Percentiles rank a stretch among this genome's conserved stretches.
These are phyloP conservation scores for Triops longicaudatus DNA, from an alignment of 1,140 invertebrate species.

Conservation along the genomic window DNA sequence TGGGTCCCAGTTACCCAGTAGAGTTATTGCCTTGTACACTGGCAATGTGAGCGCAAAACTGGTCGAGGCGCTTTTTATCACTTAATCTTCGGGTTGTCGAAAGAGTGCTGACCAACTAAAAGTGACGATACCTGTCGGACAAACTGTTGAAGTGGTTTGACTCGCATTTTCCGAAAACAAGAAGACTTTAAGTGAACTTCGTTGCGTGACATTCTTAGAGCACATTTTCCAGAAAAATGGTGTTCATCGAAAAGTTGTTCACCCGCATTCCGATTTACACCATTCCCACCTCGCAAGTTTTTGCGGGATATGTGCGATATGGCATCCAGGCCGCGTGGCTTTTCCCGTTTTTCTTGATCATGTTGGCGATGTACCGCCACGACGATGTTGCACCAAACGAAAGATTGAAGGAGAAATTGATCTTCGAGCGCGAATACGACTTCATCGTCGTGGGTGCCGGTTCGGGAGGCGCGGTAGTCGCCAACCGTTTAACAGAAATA, in stretches of 20 bases:
- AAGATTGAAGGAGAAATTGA: not conserved
- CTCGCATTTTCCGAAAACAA: no score
- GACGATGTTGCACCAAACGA: not conserved
- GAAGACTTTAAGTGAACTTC: not conserved
- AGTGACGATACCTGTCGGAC: no score
- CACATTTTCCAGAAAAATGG: not conserved
- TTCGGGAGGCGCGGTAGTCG: constrained; percentile 68
- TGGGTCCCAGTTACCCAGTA: not conserved
- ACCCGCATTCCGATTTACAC: not conserved
- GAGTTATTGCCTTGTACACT: not conserved
- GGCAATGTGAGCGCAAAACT: not conserved
- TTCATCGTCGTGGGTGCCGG: constrained; percentile 82
- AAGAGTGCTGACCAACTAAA: no score
- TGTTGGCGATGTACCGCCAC: constrained; percentile 1
- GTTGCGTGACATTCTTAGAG: not conserved
- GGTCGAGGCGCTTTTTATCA: not conserved
- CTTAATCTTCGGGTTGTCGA: not conserved
- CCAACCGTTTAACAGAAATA: constrained; percentile 64
- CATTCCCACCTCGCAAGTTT: not conserved
- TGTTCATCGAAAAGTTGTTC: not conserved
- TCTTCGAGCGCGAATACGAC: constrained; percentile 48
- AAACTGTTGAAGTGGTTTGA: no score
- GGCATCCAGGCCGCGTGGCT: not conserved
- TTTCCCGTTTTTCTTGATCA: not conserved
- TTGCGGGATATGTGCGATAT: not conserved